Base-by-base conservation (phyloP, 2,888 invertebrate genomes). In the Serripes groenlandicus region DNA sequence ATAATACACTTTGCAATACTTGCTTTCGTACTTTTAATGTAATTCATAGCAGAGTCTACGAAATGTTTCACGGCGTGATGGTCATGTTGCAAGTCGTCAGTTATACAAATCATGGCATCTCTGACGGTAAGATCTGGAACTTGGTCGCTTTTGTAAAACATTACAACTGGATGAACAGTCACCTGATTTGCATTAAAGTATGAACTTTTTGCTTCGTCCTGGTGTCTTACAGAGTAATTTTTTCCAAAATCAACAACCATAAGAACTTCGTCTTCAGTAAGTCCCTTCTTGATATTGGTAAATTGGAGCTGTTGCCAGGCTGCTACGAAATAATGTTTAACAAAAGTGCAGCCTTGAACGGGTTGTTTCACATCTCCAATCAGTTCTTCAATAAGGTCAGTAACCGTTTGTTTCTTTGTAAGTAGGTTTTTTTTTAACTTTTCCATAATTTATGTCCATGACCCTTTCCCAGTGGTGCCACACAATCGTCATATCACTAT, bases 11-110 rank as follows among this genome's bases (percentile, higher is more conserved):
- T 42, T 68, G 42, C n/a, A 42, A 42, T 28, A 68, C 23, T 30
- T 73, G 60, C 21, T 60, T 26, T 3, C 62, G 21, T 7, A 56
- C 26, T 54, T 1, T 21, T 30, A 21, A 18, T 0, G 21, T 58
- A n/a, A n/a, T n/a, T n/a, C n/a, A n/a, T n/a, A n/a, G n/a, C n/a
- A n/a, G n/a, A n/a, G n/a, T n/a, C n/a, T 32, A 64, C 18, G 60
- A 76, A 76, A 3, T 69, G 11, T 18, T 37, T 3, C 21, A 70
- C 70, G 9, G 76, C 76, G 1, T n/a, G 0, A 42, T 30, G n/a
- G 34, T 76, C 76, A 58, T 76, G 76, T 35, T 35, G 58, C 21
- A 76, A 60, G 49, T 70, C 76, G 5, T 30, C 35, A 15, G 60
- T 23, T 11, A 76, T 58, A 32, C 58, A 56, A n/a, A 69, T 58